Evolutionary conservation across 1,140 invertebrate species (phyloP).

Genomic region (Drosophila sturtevanti): DNA sequence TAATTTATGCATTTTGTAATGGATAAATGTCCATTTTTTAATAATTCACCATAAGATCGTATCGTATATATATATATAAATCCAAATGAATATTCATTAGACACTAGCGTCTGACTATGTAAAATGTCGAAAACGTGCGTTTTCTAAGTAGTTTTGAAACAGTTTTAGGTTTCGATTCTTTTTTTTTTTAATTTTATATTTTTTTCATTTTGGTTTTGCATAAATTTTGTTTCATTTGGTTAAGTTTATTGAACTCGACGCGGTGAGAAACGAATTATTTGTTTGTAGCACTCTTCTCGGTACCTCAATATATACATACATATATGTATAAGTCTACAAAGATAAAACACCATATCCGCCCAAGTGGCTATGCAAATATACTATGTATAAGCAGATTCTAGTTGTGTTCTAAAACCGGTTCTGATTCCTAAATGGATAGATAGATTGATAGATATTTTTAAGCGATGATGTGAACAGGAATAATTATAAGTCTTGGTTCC

Average conservation of each 20-base stretch:
- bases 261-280: conserved; percentile 19
- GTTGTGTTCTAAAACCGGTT: conserved; percentile 30
- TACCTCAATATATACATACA: conserved; percentile 15
- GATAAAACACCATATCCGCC: conserved; percentile 24
- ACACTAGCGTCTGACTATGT: conserved; percentile 39
- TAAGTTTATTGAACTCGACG: conserved; percentile 42
- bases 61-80: not conserved
- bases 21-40: not conserved
- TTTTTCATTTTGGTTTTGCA: not conserved
- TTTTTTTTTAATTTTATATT: not conserved
- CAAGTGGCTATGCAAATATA: conserved; percentile 65
- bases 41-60: not conserved
- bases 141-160: not conserved
- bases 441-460: conserved; percentile 38
- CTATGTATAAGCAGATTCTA: not conserved
- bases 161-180: conserved; percentile 7
- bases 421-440: conserved; percentile 18
- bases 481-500: not conserved
- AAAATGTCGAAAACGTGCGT: conserved; percentile 26
- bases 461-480: conserved; percentile 43
- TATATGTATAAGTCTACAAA: conserved; percentile 14
- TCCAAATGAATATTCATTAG: conserved; percentile 4
- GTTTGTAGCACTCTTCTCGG: conserved; percentile 26
- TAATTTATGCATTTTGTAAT: conserved; percentile 18
- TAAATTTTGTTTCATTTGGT: conserved; percentile 14